These are phyloP conservation scores for Erythrocercus mccallii DNA, from an alignment of 2,113 vertebrate genomes.

Conservation along the genomic window DNA sequence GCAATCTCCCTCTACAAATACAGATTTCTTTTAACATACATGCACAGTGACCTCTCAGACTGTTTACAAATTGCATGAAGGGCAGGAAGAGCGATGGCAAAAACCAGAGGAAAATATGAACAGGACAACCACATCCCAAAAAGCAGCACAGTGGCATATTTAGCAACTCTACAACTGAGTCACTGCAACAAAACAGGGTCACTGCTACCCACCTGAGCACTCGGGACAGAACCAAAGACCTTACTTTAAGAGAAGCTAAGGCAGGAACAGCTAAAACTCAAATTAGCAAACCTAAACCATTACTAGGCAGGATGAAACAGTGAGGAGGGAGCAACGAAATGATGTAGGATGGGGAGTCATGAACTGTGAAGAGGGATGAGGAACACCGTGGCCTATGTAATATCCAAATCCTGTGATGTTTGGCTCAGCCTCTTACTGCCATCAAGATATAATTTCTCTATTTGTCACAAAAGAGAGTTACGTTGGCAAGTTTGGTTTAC, in stretches of 20 bases:
- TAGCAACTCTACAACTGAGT: neutral
- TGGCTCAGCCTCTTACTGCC: neutral
- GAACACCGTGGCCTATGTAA: neutral
- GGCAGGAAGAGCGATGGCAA: neutral
- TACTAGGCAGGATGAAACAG: neutral
- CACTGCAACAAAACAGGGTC: neutral
- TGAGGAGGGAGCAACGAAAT: neutral
- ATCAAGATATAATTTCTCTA: neutral
- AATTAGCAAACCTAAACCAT: neutral
- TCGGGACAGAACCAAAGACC: neutral
- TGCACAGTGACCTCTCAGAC: neutral
- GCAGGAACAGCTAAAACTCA: neutral
- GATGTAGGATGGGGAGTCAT: neutral
- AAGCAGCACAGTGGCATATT: neutral
- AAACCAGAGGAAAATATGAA: neutral
- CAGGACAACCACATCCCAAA: neutral
- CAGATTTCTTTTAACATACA: neutral
- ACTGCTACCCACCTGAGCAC: neutral
- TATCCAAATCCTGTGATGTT: neutral
- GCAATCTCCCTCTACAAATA: neutral
- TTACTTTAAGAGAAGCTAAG: neutral
- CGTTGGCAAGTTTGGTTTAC: neutral
- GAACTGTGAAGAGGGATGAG: neutral
- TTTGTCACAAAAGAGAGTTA: neutral
- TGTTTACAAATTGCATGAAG: neutral